phyloP scores from a whole-genome alignment of 2,113 vertebrate species.

The Nibea albiflora region DNA sequence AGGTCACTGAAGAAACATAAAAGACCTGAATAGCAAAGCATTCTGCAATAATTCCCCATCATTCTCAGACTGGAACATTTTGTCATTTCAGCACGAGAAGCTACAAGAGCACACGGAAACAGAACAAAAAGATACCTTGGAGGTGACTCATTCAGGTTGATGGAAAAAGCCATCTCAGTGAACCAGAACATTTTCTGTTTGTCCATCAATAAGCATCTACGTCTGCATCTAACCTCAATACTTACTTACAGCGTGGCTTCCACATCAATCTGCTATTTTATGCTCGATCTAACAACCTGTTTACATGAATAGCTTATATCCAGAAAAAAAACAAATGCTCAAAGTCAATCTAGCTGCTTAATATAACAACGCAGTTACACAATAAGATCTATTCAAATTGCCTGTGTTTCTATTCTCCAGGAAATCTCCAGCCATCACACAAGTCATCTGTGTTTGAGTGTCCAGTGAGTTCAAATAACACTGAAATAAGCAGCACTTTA shows the following conservation, averaged over 20 bases:
- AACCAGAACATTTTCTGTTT: slow-evolving; percentile 2
- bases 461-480: slow-evolving; percentile 86
- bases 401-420: slow-evolving; percentile 57
- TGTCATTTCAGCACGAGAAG: slow-evolving; percentile 44
- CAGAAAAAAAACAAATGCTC: slow-evolving; percentile 23
- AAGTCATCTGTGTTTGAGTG: slow-evolving; percentile 77
- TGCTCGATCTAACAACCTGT: neutral
- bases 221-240: neutral
- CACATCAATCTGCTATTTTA: slow-evolving; percentile 6
- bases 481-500: slow-evolving; percentile 86
- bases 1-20: slow-evolving; percentile 52
- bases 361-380: slow-evolving; percentile 35
- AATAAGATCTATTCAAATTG: slow-evolving; percentile 62
- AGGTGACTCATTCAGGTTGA: slow-evolving; percentile 30
- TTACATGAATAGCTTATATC: slow-evolving; percentile 2
- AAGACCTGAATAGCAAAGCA: slow-evolving; percentile 46
- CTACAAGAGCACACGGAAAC: slow-evolving; percentile 4
- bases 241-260: neutral
- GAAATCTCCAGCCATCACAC: slow-evolving; percentile 72
- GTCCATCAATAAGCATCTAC: slow-evolving; percentile 4
- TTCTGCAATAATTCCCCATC: slow-evolving; percentile 35
- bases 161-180: neutral
- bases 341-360: slow-evolving; percentile 27
- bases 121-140: slow-evolving; percentile 9
- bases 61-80: slow-evolving; percentile 55